These are phyloP conservation scores for Saturnia pavonia DNA, from an alignment of 2,888 invertebrate genomes.

Conservation along the genomic window DNA sequence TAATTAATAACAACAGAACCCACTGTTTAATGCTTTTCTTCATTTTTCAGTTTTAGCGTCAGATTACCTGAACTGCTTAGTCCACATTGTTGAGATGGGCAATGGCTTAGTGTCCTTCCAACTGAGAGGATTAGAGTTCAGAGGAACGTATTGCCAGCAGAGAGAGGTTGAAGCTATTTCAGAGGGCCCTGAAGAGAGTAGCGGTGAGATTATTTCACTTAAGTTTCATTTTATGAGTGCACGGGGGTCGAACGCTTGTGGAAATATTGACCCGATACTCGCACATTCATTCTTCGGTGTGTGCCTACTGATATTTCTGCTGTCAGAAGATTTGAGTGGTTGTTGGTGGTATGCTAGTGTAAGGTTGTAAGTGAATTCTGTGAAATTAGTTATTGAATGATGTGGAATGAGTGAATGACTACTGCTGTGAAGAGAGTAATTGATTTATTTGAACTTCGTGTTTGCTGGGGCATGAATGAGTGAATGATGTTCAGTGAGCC, in stretches of 20 bases:
- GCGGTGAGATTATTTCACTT: slow-evolving; percentile 80
- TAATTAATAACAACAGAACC: background rate
- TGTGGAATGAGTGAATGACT: too few species aligned
- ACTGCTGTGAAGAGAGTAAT: background rate
- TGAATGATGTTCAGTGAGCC: background rate
- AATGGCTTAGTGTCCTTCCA: slow-evolving; percentile 99
- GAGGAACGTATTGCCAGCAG: slow-evolving; percentile 99
- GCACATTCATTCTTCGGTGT: too few species aligned
- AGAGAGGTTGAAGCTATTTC: slow-evolving; percentile 99
- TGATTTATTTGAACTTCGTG: background rate
- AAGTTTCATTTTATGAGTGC: background rate
- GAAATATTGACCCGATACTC: background rate
- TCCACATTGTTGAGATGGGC: slow-evolving; percentile 98
- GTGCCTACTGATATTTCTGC: too few species aligned
- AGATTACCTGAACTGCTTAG: slow-evolving; percentile 98
- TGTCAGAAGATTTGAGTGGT: too few species aligned
- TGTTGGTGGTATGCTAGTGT: too few species aligned
- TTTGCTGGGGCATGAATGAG: background rate
- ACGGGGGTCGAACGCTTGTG: too few species aligned
- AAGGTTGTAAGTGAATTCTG: too few species aligned
- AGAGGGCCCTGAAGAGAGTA: slow-evolving; percentile 97
- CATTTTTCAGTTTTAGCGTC: slow-evolving; percentile 92
- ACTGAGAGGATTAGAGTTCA: slow-evolving; percentile 97
- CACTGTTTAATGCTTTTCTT: slow-evolving; percentile 22
- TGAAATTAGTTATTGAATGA: background rate